Conservation (phyloP, 2,797 vertebrate genomes). For the Masticophis lateralis region DNA sequence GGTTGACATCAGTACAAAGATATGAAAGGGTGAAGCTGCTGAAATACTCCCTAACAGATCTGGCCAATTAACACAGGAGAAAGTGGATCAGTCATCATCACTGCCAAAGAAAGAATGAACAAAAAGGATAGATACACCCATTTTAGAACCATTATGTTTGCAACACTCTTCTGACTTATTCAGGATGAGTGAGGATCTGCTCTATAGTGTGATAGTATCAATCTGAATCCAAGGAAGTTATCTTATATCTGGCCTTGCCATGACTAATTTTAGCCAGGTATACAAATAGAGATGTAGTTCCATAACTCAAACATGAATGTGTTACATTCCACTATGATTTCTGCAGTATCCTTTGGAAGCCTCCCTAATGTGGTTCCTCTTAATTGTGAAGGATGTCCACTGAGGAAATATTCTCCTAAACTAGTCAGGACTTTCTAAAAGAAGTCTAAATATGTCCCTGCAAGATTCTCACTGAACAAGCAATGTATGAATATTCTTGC, state of each 20-base stretch:
- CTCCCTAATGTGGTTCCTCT: neutral
- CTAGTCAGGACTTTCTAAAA: neutral
- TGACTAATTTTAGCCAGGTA: neutral
- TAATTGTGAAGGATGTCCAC: neutral
- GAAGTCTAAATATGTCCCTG: neutral
- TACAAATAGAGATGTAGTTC: neutral
- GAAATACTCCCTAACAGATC: neutral
- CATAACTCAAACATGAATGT: neutral
- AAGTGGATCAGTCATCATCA: neutral
- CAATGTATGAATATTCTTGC: neutral
- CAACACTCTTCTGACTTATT: neutral
- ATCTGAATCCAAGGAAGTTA: neutral
- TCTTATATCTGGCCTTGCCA: neutral
- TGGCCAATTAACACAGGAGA: neutral
- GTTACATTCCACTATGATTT: neutral
- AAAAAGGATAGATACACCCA: neutral
- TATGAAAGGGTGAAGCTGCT: neutral
- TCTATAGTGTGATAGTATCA: neutral
- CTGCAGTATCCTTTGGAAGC: neutral
- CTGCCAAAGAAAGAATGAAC: neutral
- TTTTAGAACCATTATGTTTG: neutral
- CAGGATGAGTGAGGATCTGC: neutral
- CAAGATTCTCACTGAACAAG: neutral
- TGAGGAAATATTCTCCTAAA: neutral
- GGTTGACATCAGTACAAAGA: neutral